Base-by-base conservation (phyloP, 1,140 invertebrate species). In the Drosophila kanapiae region DNA sequence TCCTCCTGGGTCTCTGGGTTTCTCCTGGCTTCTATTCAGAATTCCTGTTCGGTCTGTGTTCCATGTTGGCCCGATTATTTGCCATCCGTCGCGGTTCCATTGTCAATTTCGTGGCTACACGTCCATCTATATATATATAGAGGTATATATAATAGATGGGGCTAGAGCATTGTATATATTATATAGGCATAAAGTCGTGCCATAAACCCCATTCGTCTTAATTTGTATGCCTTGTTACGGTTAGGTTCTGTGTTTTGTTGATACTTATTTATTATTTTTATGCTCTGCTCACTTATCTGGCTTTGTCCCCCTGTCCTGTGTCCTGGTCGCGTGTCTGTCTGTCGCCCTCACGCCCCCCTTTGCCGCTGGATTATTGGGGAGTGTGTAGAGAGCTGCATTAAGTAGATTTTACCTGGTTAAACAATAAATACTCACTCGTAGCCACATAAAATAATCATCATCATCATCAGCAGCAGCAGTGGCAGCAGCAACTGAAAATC, bases 201-300 rank as follows among this genome's bases (percentile, higher is more conserved):
- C 84, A 81, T 88, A 90, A 88, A 88, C 85, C 84, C 45, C 85
- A 90, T 88, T 88, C 81, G 79, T 90, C 85, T 90, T 88, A 90
- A 88, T 88, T 88, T 90, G 85, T 84, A 83, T 80, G 77, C 59
- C 80, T 78, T 83, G 67, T 74, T 84, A 70, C 60, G 54, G 64
- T 37, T 77, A 77, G 42, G 62, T 42, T 67, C 45, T 56, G 57
- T 65, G 51, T 71, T 76, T 69, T 77, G 65, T 63, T 76, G 63
- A 76, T 68, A 62, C 57, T 72, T 60, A 69, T 74, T 67, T 78
- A 69, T 84, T 68, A 63, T 65, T 80, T 69, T 84, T 84, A 77
- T 80, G 81, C 68, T 59, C 72, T 42, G 60, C 40, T 62, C 75
- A 78, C 70, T 80, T 69, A 78, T 29, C 75, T 56, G 63, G 38